These are phyloP conservation scores for Thaumatotibia leucotreta DNA, from an alignment of 1,140 invertebrate genomes.

Conservation along the genomic window DNA sequence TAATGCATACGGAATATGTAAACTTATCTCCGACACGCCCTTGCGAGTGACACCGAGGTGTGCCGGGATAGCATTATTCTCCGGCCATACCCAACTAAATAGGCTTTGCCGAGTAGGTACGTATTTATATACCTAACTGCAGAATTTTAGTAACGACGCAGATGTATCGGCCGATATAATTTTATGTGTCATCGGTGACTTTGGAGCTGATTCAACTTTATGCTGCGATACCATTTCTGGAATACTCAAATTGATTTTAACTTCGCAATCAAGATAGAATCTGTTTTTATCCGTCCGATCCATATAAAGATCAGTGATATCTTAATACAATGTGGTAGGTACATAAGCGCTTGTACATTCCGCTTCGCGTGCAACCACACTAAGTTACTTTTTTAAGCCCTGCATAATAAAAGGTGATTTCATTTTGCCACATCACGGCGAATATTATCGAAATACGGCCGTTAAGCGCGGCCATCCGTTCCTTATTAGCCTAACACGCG, in stretches of 20 bases:
- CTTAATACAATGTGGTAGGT: neutral
- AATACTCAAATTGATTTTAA: slow-evolving; percentile 2
- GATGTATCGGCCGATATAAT: slow-evolving; percentile 22
- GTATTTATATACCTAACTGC: too few species aligned
- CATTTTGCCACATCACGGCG: slow-evolving; percentile 36
- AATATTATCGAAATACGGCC: slow-evolving; percentile 42
- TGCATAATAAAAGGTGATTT: slow-evolving; percentile 39
- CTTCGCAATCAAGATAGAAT: neutral
- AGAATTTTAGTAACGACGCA: slow-evolving; percentile 26
- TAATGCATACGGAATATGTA: slow-evolving; percentile 74
- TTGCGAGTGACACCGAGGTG: slow-evolving; percentile 67
- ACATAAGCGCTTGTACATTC: neutral
- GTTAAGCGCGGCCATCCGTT: slow-evolving; percentile 46
- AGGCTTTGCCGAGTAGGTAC: slow-evolving; percentile 52
- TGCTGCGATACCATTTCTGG: neutral
- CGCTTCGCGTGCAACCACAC: neutral
- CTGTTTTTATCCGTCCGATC: neutral
- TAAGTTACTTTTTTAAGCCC: slow-evolving; percentile 14
- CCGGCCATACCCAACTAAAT: slow-evolving; percentile 66
- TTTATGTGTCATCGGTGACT: slow-evolving; percentile 17
- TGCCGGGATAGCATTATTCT: slow-evolving; percentile 71
- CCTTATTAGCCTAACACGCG: slow-evolving; percentile 65
- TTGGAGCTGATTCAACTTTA: slow-evolving; percentile 5
- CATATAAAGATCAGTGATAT: neutral
- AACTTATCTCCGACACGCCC: slow-evolving; percentile 71